Conservation (phyloP, 2,888 invertebrate genomes). For the Microchrysa polita region DNA sequence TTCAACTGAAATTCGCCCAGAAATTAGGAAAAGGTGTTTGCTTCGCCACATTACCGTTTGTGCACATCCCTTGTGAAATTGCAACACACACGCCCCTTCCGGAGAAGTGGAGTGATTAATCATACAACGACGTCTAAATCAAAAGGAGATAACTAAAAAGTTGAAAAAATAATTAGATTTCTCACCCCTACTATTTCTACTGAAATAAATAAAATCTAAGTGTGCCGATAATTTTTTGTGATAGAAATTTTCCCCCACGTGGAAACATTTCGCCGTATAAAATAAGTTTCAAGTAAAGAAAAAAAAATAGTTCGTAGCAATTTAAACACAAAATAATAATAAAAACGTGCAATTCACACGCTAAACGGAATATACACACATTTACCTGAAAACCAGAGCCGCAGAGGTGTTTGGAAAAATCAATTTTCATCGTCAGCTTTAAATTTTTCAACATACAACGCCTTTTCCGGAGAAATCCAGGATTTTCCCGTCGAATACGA, state of each 20-base stretch:
- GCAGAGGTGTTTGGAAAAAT: neutral
- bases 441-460: neutral
- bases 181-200: too few species aligned
- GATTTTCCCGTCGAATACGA: neutral
- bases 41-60: too few species aligned
- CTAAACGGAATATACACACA: slow-evolving; percentile 16
- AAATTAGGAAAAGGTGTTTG: too few species aligned
- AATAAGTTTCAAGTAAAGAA: slow-evolving; percentile 16
- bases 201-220: slow-evolving; percentile 13
- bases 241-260: slow-evolving; percentile 9
- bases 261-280: neutral
- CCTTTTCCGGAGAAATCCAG: slow-evolving; percentile 2
- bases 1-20: neutral
- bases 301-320: too few species aligned
- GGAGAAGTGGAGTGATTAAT: too few species aligned
- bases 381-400: neutral
- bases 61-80: too few species aligned
- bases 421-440: neutral
- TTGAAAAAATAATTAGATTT: slow-evolving; percentile 2
- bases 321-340: too few species aligned
- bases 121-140: too few species aligned
- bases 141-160: neutral
- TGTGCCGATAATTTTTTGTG: slow-evolving; percentile 27
- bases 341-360: slow-evolving; percentile 16
- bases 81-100: neutral